phyloP scores from a whole-genome alignment of 2,113 vertebrate genomes.

The Cheilinus undulatus region DNA sequence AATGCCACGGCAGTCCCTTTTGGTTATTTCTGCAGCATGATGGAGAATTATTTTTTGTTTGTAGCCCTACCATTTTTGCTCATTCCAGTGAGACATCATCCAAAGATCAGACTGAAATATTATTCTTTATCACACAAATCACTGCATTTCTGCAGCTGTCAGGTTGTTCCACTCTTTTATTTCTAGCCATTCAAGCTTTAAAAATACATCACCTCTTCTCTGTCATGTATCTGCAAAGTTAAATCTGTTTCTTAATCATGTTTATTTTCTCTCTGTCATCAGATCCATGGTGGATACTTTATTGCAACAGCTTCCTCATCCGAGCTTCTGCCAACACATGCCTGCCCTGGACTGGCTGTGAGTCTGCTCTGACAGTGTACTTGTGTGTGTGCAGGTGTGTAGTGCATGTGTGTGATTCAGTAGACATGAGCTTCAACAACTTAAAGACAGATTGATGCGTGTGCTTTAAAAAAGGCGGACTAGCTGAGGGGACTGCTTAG shows the following conservation, averaged over 20 bases:
- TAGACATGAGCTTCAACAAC: neutral
- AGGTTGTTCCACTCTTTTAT: too few relatives aligned
- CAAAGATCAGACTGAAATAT: too few relatives aligned
- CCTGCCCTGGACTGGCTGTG: constrained; percentile 84
- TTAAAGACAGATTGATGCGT: neutral
- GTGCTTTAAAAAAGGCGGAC: neutral
- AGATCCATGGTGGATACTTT: constrained; percentile 86
- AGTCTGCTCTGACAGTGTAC: constrained; percentile 70
- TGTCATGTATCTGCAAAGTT: too few relatives aligned
- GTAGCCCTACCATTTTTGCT: too few relatives aligned
- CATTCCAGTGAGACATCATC: too few relatives aligned
- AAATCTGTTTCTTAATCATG: neutral
- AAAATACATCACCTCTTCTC: too few relatives aligned
- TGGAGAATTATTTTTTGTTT: too few relatives aligned
- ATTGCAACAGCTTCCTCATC: constrained; percentile 82
- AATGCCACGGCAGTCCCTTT: too few relatives aligned
- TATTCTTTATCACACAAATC: too few relatives aligned
- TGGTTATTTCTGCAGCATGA: too few relatives aligned
- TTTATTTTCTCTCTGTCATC: constrained; percentile 40
- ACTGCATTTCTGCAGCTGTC: neutral
- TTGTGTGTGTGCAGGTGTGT: constrained; percentile 56
- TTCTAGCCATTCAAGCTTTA: too few relatives aligned
- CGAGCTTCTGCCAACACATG: constrained; percentile 84
- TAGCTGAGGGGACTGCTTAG: neutral
- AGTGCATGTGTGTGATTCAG: constrained; percentile 7